Percentiles rank a stretch among this genome's conserved stretches.
Conservation (phyloP, 2,113 vertebrate genomes). For the Prionailurus viverrinus region DNA sequence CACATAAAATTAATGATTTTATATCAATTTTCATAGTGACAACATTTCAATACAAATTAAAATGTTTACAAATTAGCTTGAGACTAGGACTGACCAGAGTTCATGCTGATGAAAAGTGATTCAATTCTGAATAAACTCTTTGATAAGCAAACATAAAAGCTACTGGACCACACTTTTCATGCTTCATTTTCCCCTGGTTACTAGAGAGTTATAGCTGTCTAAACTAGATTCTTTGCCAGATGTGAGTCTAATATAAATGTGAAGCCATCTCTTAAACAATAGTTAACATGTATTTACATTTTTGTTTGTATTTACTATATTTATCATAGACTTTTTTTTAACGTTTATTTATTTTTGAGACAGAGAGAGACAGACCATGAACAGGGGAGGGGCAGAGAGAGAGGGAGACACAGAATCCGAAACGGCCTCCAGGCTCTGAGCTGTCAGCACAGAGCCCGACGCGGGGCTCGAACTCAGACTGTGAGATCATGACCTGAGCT, state of each 20-base stretch:
- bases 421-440: too few relatives aligned
- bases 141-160: neutral
- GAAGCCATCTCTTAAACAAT: neutral
- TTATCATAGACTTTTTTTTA: neutral
- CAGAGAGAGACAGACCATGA: too few relatives aligned
- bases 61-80: constrained; percentile 32
- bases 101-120: neutral
- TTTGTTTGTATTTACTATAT: neutral
- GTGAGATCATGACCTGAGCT: too few relatives aligned
- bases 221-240: neutral
- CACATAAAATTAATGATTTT: constrained; percentile 1
- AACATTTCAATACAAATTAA: constrained; percentile 37
- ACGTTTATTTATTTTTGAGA: too few relatives aligned
- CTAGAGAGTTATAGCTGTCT: neutral
- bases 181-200: neutral
- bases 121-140: constrained; percentile 24
- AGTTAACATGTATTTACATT: neutral
- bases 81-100: neutral
- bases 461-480: too few relatives aligned
- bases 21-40: neutral
- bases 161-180: neutral
- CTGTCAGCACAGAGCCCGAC: too few relatives aligned
- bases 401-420: too few relatives aligned
- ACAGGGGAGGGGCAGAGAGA: too few relatives aligned
- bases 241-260: neutral